phyloP scores from a whole-genome alignment of 2,888 invertebrate species.

The Drosophila neotestacea region DNA sequence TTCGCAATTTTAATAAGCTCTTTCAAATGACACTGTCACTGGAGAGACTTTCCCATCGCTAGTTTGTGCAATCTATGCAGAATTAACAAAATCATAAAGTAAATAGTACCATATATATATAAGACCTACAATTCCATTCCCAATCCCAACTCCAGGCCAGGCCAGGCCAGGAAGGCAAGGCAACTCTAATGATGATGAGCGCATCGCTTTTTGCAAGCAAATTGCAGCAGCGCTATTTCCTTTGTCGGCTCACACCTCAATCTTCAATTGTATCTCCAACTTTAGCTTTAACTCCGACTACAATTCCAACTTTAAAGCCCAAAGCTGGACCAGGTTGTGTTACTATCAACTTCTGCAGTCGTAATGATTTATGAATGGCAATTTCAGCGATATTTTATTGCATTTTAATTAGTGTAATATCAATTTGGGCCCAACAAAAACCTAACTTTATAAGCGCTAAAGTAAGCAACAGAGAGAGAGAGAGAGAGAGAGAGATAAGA shows the following conservation, averaged over 20 bases:
- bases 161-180: slow-evolving; percentile 16
- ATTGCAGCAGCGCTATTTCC: slow-evolving; percentile 78
- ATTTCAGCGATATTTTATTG: slow-evolving; percentile 81
- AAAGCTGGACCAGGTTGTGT: slow-evolving; percentile 38
- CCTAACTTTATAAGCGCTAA: slow-evolving; percentile 22
- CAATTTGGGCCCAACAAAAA: slow-evolving; percentile 73
- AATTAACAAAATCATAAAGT: slow-evolving; percentile 80
- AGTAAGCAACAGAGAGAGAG: not conserved
- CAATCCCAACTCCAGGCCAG: not conserved
- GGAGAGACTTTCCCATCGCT: slow-evolving; percentile 53
- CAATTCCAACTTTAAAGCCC: slow-evolving; percentile 12
- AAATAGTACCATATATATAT: slow-evolving; percentile 57
- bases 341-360: slow-evolving; percentile 49
- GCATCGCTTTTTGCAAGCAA: slow-evolving; percentile 80
- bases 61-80: slow-evolving; percentile 39
- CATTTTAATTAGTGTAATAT: slow-evolving; percentile 84
- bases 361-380: slow-evolving; percentile 80
- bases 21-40: slow-evolving; percentile 33
- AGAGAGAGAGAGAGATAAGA: slow-evolving; percentile 1
- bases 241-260: slow-evolving; percentile 80
- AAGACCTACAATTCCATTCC: slow-evolving; percentile 22
- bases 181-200: slow-evolving; percentile 79
- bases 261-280: slow-evolving; percentile 54
- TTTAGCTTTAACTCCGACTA: slow-evolving; percentile 14
- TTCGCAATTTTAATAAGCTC: slow-evolving; percentile 75